These are phyloP conservation scores for Hyposmocoma kahamanoa DNA, from an alignment of 1,140 invertebrate species.

Conservation along the genomic window DNA sequence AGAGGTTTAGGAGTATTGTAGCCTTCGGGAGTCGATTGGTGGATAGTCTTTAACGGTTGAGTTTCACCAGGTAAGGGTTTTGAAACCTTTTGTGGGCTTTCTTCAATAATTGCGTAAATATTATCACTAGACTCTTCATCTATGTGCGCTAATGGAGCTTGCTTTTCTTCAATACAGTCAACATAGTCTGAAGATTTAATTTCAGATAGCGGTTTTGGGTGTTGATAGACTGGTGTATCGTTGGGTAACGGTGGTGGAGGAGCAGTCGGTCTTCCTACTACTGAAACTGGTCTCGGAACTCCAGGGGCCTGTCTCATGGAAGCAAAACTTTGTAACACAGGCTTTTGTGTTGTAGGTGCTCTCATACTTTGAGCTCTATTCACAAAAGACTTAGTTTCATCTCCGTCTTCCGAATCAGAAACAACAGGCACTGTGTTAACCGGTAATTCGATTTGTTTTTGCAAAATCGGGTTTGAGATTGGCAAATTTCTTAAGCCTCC, in stretches of 20 bases:
- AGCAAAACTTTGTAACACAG: conserved; percentile 83
- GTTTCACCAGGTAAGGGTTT: conserved; percentile 38
- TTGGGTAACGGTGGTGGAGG: conserved; percentile 76
- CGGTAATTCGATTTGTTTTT: conserved; percentile 78
- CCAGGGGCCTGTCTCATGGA: conserved; percentile 81
- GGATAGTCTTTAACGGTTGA: conserved; percentile 34
- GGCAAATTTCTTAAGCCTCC: conserved; percentile 82
- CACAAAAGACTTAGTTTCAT: conserved; percentile 74
- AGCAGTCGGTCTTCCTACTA: conserved; percentile 77
- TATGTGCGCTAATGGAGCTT: conserved; percentile 76
- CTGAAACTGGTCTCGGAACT: conserved; percentile 80
- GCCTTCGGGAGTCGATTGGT: conserved; percentile 51
- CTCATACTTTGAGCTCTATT: conserved; percentile 87
- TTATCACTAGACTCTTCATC: conserved; percentile 82
- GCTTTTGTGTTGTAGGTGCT: conserved; percentile 66
- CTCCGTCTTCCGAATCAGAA: conserved; percentile 64
- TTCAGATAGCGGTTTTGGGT: conserved; percentile 40
- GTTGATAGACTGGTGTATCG: conserved; percentile 72
- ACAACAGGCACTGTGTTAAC: conserved; percentile 74
- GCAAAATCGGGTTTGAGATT: conserved; percentile 87
- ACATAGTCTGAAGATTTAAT: conserved; percentile 78
- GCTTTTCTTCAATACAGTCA: conserved; percentile 82
- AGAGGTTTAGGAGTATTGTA: conserved; percentile 75
- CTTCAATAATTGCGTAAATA: conserved; percentile 91
- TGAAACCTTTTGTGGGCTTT: conserved; percentile 70